Evolutionary conservation across 1,140 invertebrate genomes (phyloP).

Genomic region (Saxidomus purpurata): DNA sequence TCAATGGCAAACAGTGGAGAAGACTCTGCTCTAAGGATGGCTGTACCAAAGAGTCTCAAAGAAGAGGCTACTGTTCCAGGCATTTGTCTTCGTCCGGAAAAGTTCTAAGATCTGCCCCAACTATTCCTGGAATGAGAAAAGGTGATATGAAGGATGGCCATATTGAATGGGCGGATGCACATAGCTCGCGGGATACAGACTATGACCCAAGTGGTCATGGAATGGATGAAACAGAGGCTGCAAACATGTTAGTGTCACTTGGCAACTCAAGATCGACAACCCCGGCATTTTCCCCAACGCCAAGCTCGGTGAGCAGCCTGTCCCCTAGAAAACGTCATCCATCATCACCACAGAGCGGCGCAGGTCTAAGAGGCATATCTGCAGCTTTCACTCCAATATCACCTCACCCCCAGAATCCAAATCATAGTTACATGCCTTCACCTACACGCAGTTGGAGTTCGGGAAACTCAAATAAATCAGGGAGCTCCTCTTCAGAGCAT

Average conservation of each 20-base stretch:
- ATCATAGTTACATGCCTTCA: conserved; percentile 78
- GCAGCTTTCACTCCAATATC: conserved; percentile 85
- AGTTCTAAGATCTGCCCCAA: conserved; percentile 75
- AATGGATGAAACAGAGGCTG: conserved; percentile 98
- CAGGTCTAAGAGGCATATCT: conserved; percentile 68
- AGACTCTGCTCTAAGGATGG: conserved; percentile 97
- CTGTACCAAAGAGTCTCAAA: conserved; percentile 99
- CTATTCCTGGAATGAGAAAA: conserved; percentile 80
- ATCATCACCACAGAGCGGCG: conserved; percentile 70
- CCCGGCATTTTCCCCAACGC: conserved; percentile 90
- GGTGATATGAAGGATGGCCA: conserved; percentile 87
- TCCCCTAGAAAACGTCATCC: conserved; percentile 72
- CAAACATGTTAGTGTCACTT: conserved; percentile 97
- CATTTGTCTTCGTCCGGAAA: conserved; percentile 96
- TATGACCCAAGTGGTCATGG: conserved; percentile 87
- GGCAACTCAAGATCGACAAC: conserved; percentile 92
- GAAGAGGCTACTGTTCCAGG: conserved; percentile 97
- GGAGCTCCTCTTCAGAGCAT: conserved; percentile 82
- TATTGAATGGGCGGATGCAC: conserved; percentile 93
- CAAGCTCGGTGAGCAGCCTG: conserved; percentile 72
- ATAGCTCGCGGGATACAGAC: conserved; percentile 68
- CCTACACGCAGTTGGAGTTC: conserved; percentile 82
- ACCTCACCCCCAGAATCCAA: conserved; percentile 81
- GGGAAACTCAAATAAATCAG: conserved; percentile 81
- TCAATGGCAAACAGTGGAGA: conserved; percentile 99